Evolutionary conservation across 2,888 invertebrate genomes (phyloP).

Genomic region (Ganaspis brasiliensis): DNA sequence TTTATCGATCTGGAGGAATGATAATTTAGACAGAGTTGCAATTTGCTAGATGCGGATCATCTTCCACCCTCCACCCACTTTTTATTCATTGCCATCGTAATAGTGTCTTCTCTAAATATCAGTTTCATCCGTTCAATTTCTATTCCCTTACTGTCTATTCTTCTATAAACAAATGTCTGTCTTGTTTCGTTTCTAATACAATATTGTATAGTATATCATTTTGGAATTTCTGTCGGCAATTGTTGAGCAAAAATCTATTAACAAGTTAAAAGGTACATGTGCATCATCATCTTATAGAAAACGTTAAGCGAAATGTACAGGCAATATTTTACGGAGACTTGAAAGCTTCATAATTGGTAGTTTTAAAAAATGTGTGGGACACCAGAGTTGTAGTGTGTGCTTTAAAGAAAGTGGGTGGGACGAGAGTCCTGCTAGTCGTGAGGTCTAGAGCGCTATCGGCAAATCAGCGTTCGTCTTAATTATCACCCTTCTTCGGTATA

Average conservation of each 20-base stretch:
- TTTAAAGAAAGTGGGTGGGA: constrained; percentile 56
- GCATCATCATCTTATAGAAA: not conserved
- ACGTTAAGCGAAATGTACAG: constrained; percentile 6
- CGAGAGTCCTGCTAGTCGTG: constrained; percentile 70
- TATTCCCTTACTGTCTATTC: not conserved
- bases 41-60: constrained; percentile 74
- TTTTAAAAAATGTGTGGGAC: constrained; percentile 37
- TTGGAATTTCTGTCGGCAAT: no score
- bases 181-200: no score
- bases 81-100: not conserved
- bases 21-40: constrained; percentile 78
- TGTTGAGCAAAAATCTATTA: no score
- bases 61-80: constrained; percentile 49
- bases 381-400: not conserved
- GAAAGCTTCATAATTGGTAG: constrained; percentile 31
- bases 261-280: not conserved
- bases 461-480: constrained; percentile 80
- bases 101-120: constrained; percentile 23
- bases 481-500: constrained; percentile 74
- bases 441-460: constrained; percentile 73
- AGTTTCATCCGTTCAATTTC: constrained; percentile 7
- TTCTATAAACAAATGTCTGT: not conserved
- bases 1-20: constrained; percentile 73
- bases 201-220: no score
- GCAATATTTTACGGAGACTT: constrained; percentile 31